Evolutionary conservation across 2,797 vertebrate species (phyloP), one percentile per base, ranked within the genome.

Genomic region (Mallotus villosus): DNA sequence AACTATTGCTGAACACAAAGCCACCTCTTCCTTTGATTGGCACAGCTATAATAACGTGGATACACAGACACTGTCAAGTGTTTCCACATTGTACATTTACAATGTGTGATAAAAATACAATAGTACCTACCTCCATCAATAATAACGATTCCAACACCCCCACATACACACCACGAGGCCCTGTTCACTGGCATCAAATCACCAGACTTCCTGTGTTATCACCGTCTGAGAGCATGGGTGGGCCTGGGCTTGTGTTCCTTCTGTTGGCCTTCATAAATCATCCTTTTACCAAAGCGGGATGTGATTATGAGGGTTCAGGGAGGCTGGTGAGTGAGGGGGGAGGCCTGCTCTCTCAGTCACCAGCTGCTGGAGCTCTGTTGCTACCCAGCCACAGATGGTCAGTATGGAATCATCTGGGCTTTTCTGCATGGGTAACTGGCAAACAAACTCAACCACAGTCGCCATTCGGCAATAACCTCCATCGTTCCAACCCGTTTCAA

Each of bases 241-340:
- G 9, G 21, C 22, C n/a, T 29, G 27, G 27, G 27, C 32, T 59
- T n/a, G 57, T n/a, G 57, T 21, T 1, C 65, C 65, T 53, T 53
- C 64, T 51, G 22, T 27, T 53, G 7, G 41, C 41, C 22, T 25
- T 51, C 46, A 53, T 19, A 12, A 67, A 27, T 51, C 32, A 51
- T 9, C 51, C 29, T 65, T 70, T 57, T 22, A 21, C 21, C 72
- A 61, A 29, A 25, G 67, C 63, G 22, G 53, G 41, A 21, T 27
- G 49, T 68, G 64, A 67, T 64, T 53, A 68, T 63, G 68, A 67
- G 68, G 58, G 68, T 60, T 17, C 67, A 59, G 79, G 55, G 49
- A 22, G 63, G 61, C 72, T 73, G 17, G 68, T 72, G 63, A 65
- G 65, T 32, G 9, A 41, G 34, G 49, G 41, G 41, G 37, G 72